Percentiles rank a stretch among this genome's conserved stretches.
Conservation (phyloP, 2,797 vertebrate species). For the Malacoraja senta region DNA sequence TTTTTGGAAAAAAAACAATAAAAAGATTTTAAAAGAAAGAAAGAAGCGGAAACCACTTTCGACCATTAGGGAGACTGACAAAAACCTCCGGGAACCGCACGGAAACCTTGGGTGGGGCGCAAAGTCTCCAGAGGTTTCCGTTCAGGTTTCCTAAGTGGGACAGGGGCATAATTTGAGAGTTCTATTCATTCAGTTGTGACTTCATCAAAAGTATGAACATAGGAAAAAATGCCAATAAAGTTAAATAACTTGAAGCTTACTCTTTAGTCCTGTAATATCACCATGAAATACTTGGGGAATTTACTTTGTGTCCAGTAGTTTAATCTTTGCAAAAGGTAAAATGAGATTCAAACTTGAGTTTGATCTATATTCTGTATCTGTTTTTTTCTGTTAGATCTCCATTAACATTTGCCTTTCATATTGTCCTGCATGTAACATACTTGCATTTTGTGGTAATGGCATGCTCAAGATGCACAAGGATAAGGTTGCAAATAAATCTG, state of each 20-base stretch:
- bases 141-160: too few species aligned
- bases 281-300: background rate
- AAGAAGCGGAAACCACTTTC: too few species aligned
- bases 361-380: background rate
- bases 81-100: too few species aligned
- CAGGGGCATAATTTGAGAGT: background rate
- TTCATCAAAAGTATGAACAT: background rate
- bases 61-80: too few species aligned
- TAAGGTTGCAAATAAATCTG: background rate
- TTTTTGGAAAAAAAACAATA: too few species aligned
- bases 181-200: background rate
- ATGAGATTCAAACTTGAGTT: background rate
- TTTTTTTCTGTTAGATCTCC: background rate
- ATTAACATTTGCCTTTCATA: background rate
- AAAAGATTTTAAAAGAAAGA: too few species aligned
- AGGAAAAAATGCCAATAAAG: background rate
- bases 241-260: background rate
- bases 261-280: background rate
- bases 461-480: background rate
- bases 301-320: background rate
- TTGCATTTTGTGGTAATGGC: background rate
- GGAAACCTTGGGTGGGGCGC: too few species aligned
- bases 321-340: background rate
- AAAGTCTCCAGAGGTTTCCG: too few species aligned
- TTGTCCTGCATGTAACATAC: background rate